Base-by-base conservation (phyloP, 2,113 vertebrate species). In the Peromyscus maniculatus region DNA sequence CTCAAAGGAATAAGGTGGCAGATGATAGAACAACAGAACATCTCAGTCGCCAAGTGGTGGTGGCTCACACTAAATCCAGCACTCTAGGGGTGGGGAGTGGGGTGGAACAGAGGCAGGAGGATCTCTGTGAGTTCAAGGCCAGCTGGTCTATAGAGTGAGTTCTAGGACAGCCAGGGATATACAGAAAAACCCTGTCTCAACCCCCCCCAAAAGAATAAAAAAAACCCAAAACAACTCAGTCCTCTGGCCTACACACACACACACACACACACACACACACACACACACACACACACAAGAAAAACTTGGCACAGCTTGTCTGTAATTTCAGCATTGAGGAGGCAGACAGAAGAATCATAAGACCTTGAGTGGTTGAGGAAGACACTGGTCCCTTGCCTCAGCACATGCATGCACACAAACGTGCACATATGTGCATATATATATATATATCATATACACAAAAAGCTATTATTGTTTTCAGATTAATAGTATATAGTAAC, bases 401-500 rank as follows among this genome's bases (percentile, higher is more conserved):
- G 49, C 31, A 80, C 78, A 80, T 55, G 31, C 49, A 33, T 55
- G 8, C 9, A 52, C 10, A 55, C 36, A 62, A 59, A 83, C 39
- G 55, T n/a, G 36, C 55, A 83, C 57, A 62, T 21, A 59, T n/a
- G 19, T 57, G 11, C 75, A 49, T 49, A 49, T 49, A 49, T 49
- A 49, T 17, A 74, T 74, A 39, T 39, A 74, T 22, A 39, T 33
- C 7, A 8, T 17, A 8, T 31, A 49, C 36, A 26, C 21, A 62
- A 89, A 86, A 91, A 59, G 46, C 66, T 82, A 84, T 64, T 93
- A 62, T 87, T 92, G n/a, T 36, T 93, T 89, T 93, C 71, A 91
- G 52, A 91, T 66, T 84, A 95, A 86, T 17, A 39, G 57, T 43
- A 87, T 84, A 79, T 64, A 93, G 67, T 91, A 67, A 88, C 46